Evolutionary conservation across 2,113 vertebrate species (phyloP).

Genomic region (Laticauda colubrina): DNA sequence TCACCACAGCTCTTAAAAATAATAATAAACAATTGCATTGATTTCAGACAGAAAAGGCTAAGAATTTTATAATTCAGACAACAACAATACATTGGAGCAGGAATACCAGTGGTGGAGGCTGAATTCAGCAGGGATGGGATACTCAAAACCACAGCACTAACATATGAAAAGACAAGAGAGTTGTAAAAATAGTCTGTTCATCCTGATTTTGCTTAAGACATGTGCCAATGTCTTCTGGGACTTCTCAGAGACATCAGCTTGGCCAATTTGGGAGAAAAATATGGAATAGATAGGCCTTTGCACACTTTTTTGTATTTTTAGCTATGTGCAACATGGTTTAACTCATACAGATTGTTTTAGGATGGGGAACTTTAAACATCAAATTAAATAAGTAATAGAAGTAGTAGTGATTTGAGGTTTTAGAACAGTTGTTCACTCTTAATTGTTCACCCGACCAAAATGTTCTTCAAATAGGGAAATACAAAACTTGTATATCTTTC

Average conservation of each 20-base stretch:
- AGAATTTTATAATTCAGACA: background rate
- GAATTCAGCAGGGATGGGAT: background rate
- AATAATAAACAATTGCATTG: background rate
- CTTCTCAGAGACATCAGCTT: background rate
- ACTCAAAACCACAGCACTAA: background rate
- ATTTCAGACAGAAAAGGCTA: background rate
- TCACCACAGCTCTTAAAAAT: no score
- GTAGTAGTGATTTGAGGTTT: background rate
- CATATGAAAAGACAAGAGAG: background rate
- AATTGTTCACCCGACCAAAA: background rate
- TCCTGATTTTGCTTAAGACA: background rate
- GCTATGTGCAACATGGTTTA: background rate
- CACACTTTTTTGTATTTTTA: background rate
- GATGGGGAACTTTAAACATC: background rate
- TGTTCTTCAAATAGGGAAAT: background rate
- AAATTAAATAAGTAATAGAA: background rate
- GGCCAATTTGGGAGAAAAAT: background rate
- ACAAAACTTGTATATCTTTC: background rate
- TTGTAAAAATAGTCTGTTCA: background rate
- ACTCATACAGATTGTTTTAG: background rate
- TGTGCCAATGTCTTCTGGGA: background rate
- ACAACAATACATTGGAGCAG: background rate
- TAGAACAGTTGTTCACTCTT: background rate
- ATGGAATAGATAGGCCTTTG: background rate
- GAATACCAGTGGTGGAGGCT: background rate